phyloP scores from a whole-genome alignment of 2,888 invertebrate genomes.

The Volucella inflata region DNA sequence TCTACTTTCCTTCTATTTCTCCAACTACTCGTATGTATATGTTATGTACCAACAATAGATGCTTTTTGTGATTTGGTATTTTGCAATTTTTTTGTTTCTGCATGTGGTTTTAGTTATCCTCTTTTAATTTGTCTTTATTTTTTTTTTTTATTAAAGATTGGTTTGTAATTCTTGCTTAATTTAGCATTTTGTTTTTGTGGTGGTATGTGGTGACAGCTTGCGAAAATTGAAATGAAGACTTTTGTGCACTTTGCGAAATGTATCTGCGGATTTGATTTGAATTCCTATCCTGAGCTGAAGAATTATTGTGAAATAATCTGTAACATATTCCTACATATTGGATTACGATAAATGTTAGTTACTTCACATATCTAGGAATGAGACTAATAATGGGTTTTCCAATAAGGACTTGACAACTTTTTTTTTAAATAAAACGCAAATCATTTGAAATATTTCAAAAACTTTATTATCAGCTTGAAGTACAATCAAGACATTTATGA shows the following conservation, averaged over 20 bases:
- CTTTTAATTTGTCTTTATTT: constrained; percentile 8
- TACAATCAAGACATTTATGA: too few species aligned
- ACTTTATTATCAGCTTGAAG: too few species aligned
- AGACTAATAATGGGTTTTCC: too few species aligned
- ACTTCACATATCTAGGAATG: too few species aligned
- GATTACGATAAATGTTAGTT: too few species aligned
- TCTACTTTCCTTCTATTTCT: constrained; percentile 37
- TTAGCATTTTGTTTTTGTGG: constrained; percentile 27
- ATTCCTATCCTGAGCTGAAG: not conserved
- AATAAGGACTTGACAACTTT: too few species aligned
- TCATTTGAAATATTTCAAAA: too few species aligned
- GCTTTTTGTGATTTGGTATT: constrained; percentile 55
- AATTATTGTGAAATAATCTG: not conserved
- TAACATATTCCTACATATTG: too few species aligned
- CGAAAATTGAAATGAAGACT: constrained; percentile 8
- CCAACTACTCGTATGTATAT: not conserved
- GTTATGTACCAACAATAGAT: constrained; percentile 9
- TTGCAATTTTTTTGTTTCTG: constrained; percentile 44
- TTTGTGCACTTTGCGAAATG: constrained; percentile 10
- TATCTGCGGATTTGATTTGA: constrained; percentile 10
- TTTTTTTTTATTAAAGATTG: not conserved
- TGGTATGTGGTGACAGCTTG: constrained; percentile 23
- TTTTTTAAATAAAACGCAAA: too few species aligned
- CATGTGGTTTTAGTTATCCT: constrained; percentile 45
- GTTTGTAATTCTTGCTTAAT: constrained; percentile 4